Evolutionary conservation across 2,113 vertebrate genomes (phyloP).

Genomic region (Aphyosemion australe): DNA sequence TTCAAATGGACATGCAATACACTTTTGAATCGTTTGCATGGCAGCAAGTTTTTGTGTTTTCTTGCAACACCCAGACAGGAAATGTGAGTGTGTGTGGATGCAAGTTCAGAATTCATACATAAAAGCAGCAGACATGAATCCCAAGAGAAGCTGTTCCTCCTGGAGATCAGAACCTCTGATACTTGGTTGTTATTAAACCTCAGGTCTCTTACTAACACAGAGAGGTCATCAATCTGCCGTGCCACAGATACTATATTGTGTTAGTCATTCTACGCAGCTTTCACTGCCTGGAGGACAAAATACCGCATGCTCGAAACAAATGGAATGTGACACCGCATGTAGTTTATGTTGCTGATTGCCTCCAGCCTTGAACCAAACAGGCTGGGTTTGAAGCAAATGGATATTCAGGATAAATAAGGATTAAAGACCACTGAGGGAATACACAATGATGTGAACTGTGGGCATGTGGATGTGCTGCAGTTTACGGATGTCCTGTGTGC

Average conservation of each 20-base stretch:
- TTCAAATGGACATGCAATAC: not conserved
- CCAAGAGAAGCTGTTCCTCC: too few relatives aligned
- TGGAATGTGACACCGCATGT: conserved; percentile 43
- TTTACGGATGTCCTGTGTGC: not conserved
- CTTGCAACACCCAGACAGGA: not conserved
- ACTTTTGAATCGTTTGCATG: conserved; percentile 39
- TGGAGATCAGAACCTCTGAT: conserved; percentile 24
- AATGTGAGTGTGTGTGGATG: not conserved
- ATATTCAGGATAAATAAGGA: conserved; percentile 22
- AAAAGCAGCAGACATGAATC: too few relatives aligned
- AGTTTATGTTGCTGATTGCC: conserved; percentile 39
- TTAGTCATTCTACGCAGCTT: conserved; percentile 49
- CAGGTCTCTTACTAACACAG: conserved; percentile 28
- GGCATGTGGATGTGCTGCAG: not conserved
- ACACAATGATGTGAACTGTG: conserved; percentile 18
- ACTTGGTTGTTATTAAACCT: conserved; percentile 48
- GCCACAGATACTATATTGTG: conserved; percentile 28
- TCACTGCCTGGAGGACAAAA: conserved; percentile 40
- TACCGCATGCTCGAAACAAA: conserved; percentile 25
- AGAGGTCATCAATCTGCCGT: conserved; percentile 25
- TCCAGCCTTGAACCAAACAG: conserved; percentile 24
- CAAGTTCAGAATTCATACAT: too few relatives aligned
- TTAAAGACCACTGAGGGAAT: conserved; percentile 15
- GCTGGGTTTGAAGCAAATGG: conserved; percentile 9
- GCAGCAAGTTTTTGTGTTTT: conserved; percentile 20